A percentile compares a stretch with the other conserved stretches of the same genome.
phyloP scores from a whole-genome alignment of 2,888 invertebrate genomes.

The Sinopyrophorus schimmeli region DNA sequence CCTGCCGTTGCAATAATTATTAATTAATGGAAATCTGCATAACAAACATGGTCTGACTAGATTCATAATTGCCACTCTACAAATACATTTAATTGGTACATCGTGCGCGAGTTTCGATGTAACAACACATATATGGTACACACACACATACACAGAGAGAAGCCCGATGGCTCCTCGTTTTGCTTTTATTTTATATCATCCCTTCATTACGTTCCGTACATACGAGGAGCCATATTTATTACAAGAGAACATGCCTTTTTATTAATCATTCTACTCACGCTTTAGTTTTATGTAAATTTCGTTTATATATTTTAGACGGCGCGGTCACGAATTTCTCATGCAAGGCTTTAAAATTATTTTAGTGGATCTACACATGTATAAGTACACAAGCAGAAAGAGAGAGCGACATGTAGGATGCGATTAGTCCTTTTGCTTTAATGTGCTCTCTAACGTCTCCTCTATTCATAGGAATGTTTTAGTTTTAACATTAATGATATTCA shows the following conservation, averaged over 20 bases:
- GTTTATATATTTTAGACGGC: too few relatives aligned
- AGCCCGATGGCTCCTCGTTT: too few relatives aligned
- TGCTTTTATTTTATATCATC: slow-evolving; percentile 2
- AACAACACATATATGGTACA: slow-evolving; percentile 7
- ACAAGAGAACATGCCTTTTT: slow-evolving; percentile 7
- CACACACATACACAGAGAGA: slow-evolving; percentile 5
- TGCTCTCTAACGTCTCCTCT: too few relatives aligned
- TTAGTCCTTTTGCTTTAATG: too few relatives aligned
- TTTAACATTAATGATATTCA: slow-evolving; percentile 19
- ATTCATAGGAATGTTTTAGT: neutral
- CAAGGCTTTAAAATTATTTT: too few relatives aligned
- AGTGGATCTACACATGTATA: too few relatives aligned
- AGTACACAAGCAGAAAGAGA: too few relatives aligned
- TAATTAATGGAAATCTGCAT: slow-evolving; percentile 15
- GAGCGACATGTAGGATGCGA: too few relatives aligned
- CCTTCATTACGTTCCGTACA: too few relatives aligned
- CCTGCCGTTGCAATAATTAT: slow-evolving; percentile 3
- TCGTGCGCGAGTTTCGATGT: slow-evolving; percentile 5
- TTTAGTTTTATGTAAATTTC: slow-evolving; percentile 16
- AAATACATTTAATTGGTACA: slow-evolving; percentile 19
- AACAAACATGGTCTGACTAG: slow-evolving; percentile 12
- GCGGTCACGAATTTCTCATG: too few relatives aligned
- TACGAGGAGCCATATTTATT: slow-evolving; percentile 12
- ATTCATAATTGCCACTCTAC: slow-evolving; percentile 16
- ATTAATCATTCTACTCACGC: slow-evolving; percentile 20